Evolutionary conservation across 2,888 invertebrate species (phyloP).

Genomic region (Agrochola litura): DNA sequence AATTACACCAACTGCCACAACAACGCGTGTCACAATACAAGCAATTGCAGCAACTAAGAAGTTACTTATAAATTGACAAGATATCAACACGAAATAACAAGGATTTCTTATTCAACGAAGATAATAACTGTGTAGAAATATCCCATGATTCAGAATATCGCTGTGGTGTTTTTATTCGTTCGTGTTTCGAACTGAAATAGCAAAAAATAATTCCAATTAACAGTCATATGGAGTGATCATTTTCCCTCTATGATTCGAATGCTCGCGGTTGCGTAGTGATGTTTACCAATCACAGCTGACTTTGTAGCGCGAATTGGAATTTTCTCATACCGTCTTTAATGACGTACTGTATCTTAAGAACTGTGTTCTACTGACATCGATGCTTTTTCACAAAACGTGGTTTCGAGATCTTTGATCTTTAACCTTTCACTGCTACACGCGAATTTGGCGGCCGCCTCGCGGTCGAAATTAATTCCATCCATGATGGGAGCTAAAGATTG

Average conservation of each 20-base stretch:
- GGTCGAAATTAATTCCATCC: neutral
- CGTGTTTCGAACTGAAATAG: slow-evolving; percentile 28
- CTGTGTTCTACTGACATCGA: slow-evolving; percentile 57
- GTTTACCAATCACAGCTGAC: slow-evolving; percentile 46
- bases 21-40: slow-evolving; percentile 42
- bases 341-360: slow-evolving; percentile 47
- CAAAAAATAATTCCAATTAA: slow-evolving; percentile 48
- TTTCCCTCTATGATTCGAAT: slow-evolving; percentile 36
- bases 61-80: slow-evolving; percentile 42
- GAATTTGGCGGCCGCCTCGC: slow-evolving; percentile 26
- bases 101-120: slow-evolving; percentile 37
- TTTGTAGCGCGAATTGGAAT: slow-evolving; percentile 55
- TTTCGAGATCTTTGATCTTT: slow-evolving; percentile 50
- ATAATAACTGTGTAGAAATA: slow-evolving; percentile 43
- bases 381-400: slow-evolving; percentile 51
- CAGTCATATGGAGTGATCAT: slow-evolving; percentile 40
- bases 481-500: neutral
- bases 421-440: slow-evolving; percentile 30
- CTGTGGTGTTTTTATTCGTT: slow-evolving; percentile 26
- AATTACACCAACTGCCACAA: slow-evolving; percentile 30
- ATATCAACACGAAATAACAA: slow-evolving; percentile 45
- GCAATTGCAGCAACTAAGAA: slow-evolving; percentile 41
- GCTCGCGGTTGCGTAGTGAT: slow-evolving; percentile 36
- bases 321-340: slow-evolving; percentile 60
- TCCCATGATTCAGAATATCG: slow-evolving; percentile 24